Percentiles rank a stretch among this genome's conserved stretches.
Conservation (phyloP, 1,140 invertebrate genomes). For the Monochamus saltuarius region DNA sequence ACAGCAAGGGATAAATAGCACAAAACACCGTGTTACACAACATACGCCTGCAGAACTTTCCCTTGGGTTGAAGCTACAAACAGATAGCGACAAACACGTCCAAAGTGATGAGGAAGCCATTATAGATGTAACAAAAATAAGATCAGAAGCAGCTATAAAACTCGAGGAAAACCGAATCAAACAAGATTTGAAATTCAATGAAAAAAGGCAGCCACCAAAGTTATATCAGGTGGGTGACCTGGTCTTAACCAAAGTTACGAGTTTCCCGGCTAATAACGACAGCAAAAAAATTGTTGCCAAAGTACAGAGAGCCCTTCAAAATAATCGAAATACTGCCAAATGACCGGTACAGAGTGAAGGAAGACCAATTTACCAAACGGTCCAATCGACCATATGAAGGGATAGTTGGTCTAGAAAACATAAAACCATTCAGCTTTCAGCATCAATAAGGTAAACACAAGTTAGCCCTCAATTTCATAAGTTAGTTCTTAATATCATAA, state of each 20-base stretch:
- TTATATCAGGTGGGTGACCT: neutral
- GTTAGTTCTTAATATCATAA: too few species aligned
- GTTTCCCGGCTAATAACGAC: neutral
- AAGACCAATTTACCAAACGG: neutral
- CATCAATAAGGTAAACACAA: neutral
- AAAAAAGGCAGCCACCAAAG: neutral
- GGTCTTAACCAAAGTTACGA: neutral
- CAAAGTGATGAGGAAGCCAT: neutral
- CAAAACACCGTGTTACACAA: neutral
- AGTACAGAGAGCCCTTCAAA: neutral
- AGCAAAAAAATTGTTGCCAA: neutral
- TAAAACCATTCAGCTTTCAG: neutral
- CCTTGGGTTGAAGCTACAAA: neutral
- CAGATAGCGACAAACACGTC: neutral
- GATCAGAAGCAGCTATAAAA: neutral
- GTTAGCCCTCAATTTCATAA: neutral
- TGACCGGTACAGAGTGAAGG: neutral
- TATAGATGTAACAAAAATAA: neutral
- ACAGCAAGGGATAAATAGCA: neutral
- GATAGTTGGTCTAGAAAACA: neutral
- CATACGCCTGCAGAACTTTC: neutral
- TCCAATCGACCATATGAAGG: neutral
- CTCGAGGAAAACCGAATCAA: neutral
- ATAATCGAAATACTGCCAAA: neutral
- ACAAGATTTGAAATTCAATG: neutral